Evolutionary conservation across 1,140 invertebrate genomes (phyloP).

Genomic region (Drosophila virilis): DNA sequence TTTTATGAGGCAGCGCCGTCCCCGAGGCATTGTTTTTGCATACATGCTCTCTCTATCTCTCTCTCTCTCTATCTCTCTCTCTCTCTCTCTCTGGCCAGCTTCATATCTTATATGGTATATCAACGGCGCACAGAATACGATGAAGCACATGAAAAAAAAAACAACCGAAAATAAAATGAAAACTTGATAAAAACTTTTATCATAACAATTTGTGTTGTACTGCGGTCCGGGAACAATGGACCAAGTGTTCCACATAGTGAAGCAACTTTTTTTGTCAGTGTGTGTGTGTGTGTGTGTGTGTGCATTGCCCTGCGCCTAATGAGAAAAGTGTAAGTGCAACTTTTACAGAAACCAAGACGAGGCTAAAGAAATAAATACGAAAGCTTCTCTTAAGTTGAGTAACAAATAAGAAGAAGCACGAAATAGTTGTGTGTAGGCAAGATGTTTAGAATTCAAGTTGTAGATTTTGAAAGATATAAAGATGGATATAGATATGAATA

Average conservation of each 20-base stretch:
- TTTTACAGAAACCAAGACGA: slow-evolving; percentile 34
- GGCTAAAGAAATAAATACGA: slow-evolving; percentile 9
- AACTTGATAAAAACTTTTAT: slow-evolving; percentile 83
- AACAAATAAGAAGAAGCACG: neutral
- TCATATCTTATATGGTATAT: slow-evolving; percentile 63
- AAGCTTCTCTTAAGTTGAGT: slow-evolving; percentile 29
- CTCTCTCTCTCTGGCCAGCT: neutral
- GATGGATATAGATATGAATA: neutral
- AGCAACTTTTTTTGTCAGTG: slow-evolving; percentile 23
- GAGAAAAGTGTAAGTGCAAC: slow-evolving; percentile 78
- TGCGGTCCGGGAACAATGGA: slow-evolving; percentile 43
- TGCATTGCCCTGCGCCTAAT: slow-evolving; percentile 51
- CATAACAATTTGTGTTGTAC: slow-evolving; percentile 82
- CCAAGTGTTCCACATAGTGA: slow-evolving; percentile 42
- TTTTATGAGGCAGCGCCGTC: slow-evolving; percentile 68
- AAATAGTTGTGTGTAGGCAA: neutral
- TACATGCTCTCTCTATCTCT: slow-evolving; percentile 5
- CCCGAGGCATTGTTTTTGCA: slow-evolving; percentile 69
- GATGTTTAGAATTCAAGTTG: no score
- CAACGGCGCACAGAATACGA: slow-evolving; percentile 38
- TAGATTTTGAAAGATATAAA: neutral
- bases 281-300: slow-evolving; percentile 18
- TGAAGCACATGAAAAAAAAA: neutral
- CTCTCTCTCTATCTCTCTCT: neutral
- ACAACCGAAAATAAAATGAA: slow-evolving; percentile 48